Evolutionary conservation across 2,888 invertebrate species (phyloP).

Genomic region (Litoditis marina): DNA sequence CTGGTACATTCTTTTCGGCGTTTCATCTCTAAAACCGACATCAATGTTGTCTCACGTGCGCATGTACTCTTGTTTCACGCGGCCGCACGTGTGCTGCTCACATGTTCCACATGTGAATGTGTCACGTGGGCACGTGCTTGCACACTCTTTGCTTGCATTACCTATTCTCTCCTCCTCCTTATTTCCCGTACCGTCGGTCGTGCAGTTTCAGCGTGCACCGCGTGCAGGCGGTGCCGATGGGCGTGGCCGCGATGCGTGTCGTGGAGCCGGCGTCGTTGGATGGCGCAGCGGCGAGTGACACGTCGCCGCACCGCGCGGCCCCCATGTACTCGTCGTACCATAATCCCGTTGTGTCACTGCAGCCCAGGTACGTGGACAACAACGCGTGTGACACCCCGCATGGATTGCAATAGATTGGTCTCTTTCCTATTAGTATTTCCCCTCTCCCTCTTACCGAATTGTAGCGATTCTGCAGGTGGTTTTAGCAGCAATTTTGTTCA

Average conservation of each 20-base stretch:
- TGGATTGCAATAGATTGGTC: too few species aligned
- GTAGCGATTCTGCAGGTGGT: too few species aligned
- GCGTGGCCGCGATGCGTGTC: neutral
- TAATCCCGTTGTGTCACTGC: slow-evolving; percentile 5
- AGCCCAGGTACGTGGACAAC: slow-evolving; percentile 11
- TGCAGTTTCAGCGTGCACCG: slow-evolving; percentile 23
- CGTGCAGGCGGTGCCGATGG: slow-evolving; percentile 1
- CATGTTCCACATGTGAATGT: too few species aligned
- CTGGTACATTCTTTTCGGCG: too few species aligned
- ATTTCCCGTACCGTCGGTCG: too few species aligned
- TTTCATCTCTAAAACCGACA: neutral
- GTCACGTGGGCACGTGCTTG: too few species aligned
- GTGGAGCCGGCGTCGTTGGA: neutral
- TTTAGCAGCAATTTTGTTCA: too few species aligned
- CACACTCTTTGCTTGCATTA: too few species aligned
- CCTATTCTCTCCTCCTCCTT: too few species aligned
- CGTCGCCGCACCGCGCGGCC: neutral
- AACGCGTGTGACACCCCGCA: too few species aligned
- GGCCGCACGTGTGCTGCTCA: neutral
- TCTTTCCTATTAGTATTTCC: too few species aligned
- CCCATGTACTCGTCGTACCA: slow-evolving; percentile 11
- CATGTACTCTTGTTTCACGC: neutral
- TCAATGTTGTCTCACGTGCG: neutral
- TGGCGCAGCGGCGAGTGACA: neutral
- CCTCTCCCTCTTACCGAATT: too few species aligned